These are phyloP conservation scores for Poeciliopsis infans DNA, from an alignment of 2,797 vertebrate species.

Conservation along the genomic window DNA sequence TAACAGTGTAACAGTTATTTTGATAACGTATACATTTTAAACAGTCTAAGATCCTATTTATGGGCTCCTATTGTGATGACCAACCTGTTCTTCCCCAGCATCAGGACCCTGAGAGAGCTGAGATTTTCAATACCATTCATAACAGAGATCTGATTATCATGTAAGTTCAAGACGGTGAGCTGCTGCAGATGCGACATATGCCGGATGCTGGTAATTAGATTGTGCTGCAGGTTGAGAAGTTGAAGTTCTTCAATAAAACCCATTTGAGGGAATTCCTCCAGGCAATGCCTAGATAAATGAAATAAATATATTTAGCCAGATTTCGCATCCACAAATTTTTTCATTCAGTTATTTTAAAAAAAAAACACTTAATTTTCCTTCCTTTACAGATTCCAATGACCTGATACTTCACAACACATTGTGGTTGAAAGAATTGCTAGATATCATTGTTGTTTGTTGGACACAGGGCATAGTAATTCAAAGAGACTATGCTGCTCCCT, in stretches of 20 bases:
- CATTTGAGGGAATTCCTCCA: constrained; percentile 88
- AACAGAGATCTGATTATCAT: constrained; percentile 91
- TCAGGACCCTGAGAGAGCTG: constrained; percentile 86
- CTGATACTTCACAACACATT: background rate
- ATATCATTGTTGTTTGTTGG: background rate
- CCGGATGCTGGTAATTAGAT: constrained; percentile 88
- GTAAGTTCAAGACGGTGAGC: constrained; percentile 91
- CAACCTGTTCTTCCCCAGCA: constrained; percentile 95
- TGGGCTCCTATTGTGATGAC: constrained; percentile 34
- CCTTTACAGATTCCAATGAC: constrained; percentile 9
- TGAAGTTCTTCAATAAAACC: constrained; percentile 85
- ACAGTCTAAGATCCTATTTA: background rate
- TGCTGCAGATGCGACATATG: constrained; percentile 88
- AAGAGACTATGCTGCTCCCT: constrained; percentile 75
- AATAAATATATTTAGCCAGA: background rate
- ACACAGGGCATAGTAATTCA: background rate
- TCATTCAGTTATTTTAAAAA: background rate
- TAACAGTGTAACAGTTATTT: background rate
- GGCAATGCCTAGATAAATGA: constrained; percentile 78
- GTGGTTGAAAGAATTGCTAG: background rate
- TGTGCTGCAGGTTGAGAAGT: constrained; percentile 92
- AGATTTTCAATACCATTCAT: constrained; percentile 90
- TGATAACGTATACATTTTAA: background rate
- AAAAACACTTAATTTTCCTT: background rate
- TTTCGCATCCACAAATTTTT: background rate